A percentile compares a stretch with the other conserved stretches of the same genome.
Conservation (phyloP, 1,140 invertebrate genomes). For the Acromyrmex heyeri region DNA sequence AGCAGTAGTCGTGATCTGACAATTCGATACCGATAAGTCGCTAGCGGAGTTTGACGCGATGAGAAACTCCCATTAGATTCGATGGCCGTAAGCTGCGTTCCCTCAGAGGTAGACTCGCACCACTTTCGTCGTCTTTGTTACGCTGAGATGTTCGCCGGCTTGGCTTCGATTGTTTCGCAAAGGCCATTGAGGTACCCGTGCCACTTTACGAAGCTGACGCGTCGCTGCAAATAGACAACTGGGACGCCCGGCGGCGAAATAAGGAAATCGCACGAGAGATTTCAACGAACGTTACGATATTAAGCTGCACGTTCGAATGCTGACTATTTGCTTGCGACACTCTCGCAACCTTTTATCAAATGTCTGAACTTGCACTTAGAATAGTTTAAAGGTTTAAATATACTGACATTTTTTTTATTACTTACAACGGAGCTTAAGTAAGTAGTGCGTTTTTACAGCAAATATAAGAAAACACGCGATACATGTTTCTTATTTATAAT, state of each 20-base stretch:
- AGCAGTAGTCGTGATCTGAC: conserved; percentile 49
- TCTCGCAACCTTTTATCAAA: conserved; percentile 10
- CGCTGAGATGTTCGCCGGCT: conserved; percentile 42
- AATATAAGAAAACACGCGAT: neutral
- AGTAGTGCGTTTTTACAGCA: neutral
- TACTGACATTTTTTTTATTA: neutral
- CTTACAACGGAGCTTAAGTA: neutral
- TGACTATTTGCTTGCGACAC: neutral
- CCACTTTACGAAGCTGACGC: conserved; percentile 48
- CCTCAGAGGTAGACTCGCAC: conserved; percentile 53
- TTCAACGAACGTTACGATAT: conserved; percentile 67
- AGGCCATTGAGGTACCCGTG: conserved; percentile 51
- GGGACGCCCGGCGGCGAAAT: conserved; percentile 25
- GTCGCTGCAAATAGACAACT: conserved; percentile 43
- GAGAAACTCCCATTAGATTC: conserved; percentile 64
- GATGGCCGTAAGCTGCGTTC: conserved; percentile 59
- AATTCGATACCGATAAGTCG: conserved; percentile 58
- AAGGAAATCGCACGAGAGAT: conserved; percentile 68
- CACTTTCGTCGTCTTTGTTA: conserved; percentile 44
- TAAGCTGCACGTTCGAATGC: conserved; percentile 25
- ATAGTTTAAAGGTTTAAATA: neutral
- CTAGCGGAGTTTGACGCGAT: conserved; percentile 58
- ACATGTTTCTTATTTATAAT: neutral
- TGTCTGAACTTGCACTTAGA: neutral
- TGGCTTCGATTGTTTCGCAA: conserved; percentile 61